A percentile compares a stretch with the other conserved stretches of the same genome.
phyloP scores from a whole-genome alignment of 2,113 vertebrate genomes.

The Silurus meridionalis region DNA sequence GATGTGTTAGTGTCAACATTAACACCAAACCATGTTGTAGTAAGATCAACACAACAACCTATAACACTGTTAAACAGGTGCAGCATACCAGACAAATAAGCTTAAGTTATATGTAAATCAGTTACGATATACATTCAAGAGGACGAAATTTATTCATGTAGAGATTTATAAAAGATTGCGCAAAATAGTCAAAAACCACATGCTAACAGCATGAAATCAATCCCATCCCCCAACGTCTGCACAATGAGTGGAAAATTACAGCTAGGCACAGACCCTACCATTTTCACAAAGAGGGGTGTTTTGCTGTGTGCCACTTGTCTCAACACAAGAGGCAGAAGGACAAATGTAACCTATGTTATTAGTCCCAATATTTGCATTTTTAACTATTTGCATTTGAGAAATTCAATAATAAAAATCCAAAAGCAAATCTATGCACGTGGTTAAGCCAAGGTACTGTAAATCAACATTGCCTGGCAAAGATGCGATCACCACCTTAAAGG shows the following conservation, averaged over 20 bases:
- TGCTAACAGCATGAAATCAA: neutral
- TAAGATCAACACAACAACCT: neutral
- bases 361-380: no score
- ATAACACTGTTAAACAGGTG: neutral
- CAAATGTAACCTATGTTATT: neutral
- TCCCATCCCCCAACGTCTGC: constrained; percentile 20
- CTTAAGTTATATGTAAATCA: neutral
- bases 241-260: constrained; percentile 53
- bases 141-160: neutral
- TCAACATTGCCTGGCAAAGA: neutral
- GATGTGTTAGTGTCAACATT: neutral
- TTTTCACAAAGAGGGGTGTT: constrained; percentile 27
- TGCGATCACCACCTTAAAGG: neutral
- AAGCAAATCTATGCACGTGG: neutral
- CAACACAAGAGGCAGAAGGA: constrained; percentile 46
- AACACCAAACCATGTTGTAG: no score
- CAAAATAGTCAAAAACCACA: constrained; percentile 1
- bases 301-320: neutral
- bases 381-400: neutral
- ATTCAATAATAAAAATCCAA: neutral
- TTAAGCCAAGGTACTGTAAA: neutral
- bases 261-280: constrained; percentile 40
- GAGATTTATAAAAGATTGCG: neutral
- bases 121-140: neutral
- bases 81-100: neutral